A percentile compares a stretch with the other conserved stretches of the same genome.
Conservation (phyloP, 2,113 vertebrate genomes). For the Pygoscelis adeliae region DNA sequence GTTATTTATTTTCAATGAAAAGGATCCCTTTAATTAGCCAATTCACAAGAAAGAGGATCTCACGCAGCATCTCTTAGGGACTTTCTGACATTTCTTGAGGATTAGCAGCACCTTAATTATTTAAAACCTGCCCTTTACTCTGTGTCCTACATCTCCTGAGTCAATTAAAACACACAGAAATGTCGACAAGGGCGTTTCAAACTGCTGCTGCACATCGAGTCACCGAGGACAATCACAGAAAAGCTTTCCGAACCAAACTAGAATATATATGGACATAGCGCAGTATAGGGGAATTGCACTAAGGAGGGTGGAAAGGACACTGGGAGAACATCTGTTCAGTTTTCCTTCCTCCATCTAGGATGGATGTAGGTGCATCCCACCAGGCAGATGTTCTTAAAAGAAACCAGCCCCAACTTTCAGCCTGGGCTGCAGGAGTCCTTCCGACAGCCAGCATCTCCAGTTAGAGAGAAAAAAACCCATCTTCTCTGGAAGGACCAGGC, state of each 20-base stretch:
- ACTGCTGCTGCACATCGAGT: not conserved
- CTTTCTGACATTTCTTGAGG: conserved; percentile 14
- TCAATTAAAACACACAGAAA: not conserved
- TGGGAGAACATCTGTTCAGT: rapidly evolving
- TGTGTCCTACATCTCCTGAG: not conserved
- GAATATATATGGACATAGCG: rapidly evolving
- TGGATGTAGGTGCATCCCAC: not conserved
- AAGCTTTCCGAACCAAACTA: not conserved
- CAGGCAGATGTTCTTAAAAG: not conserved
- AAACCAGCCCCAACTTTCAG: not conserved
- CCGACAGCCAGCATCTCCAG: not conserved
- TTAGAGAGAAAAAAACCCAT: too few species aligned
- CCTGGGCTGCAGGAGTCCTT: not conserved
- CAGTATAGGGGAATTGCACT: not conserved
- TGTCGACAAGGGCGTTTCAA: not conserved
- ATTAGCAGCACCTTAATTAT: conserved; percentile 39
- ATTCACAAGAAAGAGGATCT: not conserved
- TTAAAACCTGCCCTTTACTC: conserved; percentile 10
- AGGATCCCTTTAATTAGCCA: not conserved
- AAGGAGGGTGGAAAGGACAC: not conserved
- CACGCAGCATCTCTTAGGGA: not conserved
- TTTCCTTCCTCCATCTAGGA: too few species aligned
- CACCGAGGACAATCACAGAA: too few species aligned
- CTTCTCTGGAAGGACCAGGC: not conserved
- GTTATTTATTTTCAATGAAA: not conserved